Percentiles rank a stretch among this genome's conserved stretches.
Evolutionary conservation across 2,113 vertebrate species (phyloP).

Genomic region (Helogale parvula): DNA sequence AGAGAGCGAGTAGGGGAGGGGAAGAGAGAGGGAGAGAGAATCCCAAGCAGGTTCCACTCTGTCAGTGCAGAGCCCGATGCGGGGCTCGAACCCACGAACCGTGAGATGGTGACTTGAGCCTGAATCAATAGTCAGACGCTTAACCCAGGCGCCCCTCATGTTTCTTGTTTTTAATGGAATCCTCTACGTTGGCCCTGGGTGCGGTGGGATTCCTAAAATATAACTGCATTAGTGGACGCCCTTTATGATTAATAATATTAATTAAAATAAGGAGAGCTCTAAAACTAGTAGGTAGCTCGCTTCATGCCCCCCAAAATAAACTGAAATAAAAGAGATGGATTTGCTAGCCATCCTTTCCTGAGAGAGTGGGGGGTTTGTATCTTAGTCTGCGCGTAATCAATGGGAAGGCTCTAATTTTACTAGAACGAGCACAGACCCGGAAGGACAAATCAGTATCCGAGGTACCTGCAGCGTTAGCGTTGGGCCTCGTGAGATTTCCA

Average conservation of each 20-base stretch:
- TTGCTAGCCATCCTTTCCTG: rapidly evolving
- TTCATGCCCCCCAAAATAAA: background rate
- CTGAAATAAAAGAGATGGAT: background rate
- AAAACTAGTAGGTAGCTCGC: background rate
- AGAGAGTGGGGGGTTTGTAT: background rate
- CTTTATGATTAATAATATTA: background rate
- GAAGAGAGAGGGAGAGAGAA: no score
- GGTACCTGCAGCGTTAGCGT: background rate
- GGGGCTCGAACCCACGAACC: no score
- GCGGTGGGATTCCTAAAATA: background rate
- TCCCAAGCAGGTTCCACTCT: no score
- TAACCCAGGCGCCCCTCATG: background rate
- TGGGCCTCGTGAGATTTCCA: background rate
- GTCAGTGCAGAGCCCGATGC: no score
- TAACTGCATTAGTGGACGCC: background rate
- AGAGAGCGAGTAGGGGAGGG: no score
- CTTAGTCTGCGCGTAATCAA: background rate
- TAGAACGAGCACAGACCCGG: background rate
- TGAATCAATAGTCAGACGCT: no score
- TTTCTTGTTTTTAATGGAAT: no score
- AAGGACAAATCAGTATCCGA: background rate
- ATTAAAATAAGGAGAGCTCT: no score
- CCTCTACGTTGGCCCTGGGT: background rate
- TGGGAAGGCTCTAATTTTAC: background rate
- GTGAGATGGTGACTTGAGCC: no score